Percentiles rank a stretch among this genome's conserved stretches.
Evolutionary conservation across 1,140 invertebrate genomes (phyloP).

Genomic region (Zaprionus taronus): DNA sequence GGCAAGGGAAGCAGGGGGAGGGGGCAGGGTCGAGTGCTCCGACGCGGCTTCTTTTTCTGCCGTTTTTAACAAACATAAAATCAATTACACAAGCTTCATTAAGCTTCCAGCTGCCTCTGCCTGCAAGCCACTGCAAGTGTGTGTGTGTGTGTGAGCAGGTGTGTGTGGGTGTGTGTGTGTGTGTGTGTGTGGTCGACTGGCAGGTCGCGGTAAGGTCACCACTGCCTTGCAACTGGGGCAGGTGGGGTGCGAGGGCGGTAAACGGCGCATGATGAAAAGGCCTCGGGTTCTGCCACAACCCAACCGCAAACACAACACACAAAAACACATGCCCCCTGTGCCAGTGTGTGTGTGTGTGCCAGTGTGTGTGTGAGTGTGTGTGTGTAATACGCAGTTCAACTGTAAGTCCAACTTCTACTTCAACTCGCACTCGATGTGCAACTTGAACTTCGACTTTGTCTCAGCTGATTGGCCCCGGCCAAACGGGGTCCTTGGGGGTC

Average conservation of each 20-base stretch:
- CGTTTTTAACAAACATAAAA: constrained; percentile 82
- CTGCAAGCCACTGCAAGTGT: not conserved
- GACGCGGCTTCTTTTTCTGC: constrained; percentile 72
- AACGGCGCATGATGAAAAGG: constrained; percentile 50
- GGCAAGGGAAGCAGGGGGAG: not conserved
- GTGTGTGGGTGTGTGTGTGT: constrained; percentile 15
- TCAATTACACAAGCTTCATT: constrained; percentile 82
- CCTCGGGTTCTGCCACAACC: constrained; percentile 31
- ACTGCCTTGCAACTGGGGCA: constrained; percentile 12
- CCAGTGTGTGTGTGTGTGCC: not conserved
- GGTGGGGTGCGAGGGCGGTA: constrained; percentile 33
- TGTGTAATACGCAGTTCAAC: constrained; percentile 8
- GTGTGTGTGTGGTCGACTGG: constrained; percentile 28
- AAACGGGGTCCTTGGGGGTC: constrained; percentile 17
- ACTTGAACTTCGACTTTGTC: constrained; percentile 35
- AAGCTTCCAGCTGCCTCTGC: constrained; percentile 49
- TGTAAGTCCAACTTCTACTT: constrained; percentile 13
- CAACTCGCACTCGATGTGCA: constrained; percentile 5
- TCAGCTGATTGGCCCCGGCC: constrained; percentile 30
- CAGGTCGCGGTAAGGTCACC: constrained; percentile 48
- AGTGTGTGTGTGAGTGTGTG: constrained; percentile 5
- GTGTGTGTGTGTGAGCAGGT: constrained; percentile 21
- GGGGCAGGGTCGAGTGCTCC: constrained; percentile 14
- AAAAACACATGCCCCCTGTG: constrained; percentile 2
- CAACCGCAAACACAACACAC: constrained; percentile 23